A percentile compares a stretch with the other conserved stretches of the same genome.
phyloP scores from a whole-genome alignment of 35 echinoderm and acorn worm species.

The Heliocidaris tuberculata region DNA sequence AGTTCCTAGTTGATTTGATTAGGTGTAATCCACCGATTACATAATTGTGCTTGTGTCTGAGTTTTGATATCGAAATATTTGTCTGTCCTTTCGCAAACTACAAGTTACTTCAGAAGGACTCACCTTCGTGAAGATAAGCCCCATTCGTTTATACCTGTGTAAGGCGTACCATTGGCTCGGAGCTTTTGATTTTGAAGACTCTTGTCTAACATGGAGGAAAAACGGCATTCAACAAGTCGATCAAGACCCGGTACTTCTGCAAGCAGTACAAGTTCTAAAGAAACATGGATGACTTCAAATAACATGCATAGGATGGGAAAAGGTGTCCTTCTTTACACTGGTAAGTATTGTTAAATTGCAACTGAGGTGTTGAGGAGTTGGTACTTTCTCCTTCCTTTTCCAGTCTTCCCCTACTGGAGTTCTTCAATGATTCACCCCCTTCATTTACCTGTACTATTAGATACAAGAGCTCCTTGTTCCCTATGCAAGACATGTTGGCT shows the following conservation, averaged over 20 bases:
- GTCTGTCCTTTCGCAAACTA: not conserved
- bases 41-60: not conserved
- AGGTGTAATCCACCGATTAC: not conserved
- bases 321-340: conserved; percentile 74
- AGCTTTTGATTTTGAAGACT: not conserved
- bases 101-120: not conserved
- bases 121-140: not conserved
- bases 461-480: no score
- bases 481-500: no score
- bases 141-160: not conserved
- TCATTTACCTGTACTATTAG: no score
- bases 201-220: not conserved
- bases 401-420: no score
- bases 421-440: no score
- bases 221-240: not conserved
- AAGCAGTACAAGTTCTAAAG: conserved; percentile 50
- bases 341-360: conserved; percentile 33
- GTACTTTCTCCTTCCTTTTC: not conserved
- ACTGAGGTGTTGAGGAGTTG: not conserved
- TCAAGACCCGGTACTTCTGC: conserved; percentile 58
- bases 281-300: conserved; percentile 66
- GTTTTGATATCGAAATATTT: not conserved
- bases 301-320: conserved; percentile 57
- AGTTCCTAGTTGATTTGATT: not conserved
- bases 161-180: not conserved